Evolutionary conservation across 2,888 invertebrate species (phyloP).

Genomic region (Troides helena): DNA sequence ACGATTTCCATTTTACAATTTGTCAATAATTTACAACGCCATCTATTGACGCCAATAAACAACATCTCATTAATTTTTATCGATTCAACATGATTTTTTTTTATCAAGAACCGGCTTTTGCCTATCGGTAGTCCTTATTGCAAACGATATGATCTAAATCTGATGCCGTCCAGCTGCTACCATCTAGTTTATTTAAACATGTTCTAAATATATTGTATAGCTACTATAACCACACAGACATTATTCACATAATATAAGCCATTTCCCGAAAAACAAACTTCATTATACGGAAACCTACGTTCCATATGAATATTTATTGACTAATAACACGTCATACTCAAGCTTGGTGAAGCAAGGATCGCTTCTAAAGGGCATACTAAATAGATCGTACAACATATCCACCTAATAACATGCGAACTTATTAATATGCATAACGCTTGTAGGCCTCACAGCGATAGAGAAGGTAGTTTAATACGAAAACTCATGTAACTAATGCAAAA

Average conservation of each 20-base stretch:
- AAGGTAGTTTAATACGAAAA: conserved; percentile 62
- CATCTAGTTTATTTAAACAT: not conserved
- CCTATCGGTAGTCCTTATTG: not conserved
- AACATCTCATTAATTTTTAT: not conserved
- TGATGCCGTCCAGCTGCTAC: not conserved
- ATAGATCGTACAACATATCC: conserved; percentile 44
- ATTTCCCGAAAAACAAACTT: conserved; percentile 14
- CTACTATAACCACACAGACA: not conserved
- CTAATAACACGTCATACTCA: conserved; percentile 43
- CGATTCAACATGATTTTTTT: not conserved
- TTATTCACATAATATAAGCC: not conserved
- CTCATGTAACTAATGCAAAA: conserved; percentile 71
- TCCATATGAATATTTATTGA: conserved; percentile 42
- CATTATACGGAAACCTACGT: conserved; percentile 28
- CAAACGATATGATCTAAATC: not conserved
- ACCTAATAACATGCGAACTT: conserved; percentile 58
- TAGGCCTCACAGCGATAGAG: conserved; percentile 59
- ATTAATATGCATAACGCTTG: conserved; percentile 73
- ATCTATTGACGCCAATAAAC: not conserved
- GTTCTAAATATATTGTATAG: not conserved
- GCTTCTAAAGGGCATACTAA: conserved; percentile 43
- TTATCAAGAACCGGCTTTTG: too few relatives aligned
- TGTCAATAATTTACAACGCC: not conserved
- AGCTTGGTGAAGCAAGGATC: conserved; percentile 43
- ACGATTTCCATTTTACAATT: too few relatives aligned